Percentiles rank a stretch among this genome's conserved stretches.
Evolutionary conservation across 2,113 vertebrate species (phyloP).

Genomic region (Brachirus orientalis): DNA sequence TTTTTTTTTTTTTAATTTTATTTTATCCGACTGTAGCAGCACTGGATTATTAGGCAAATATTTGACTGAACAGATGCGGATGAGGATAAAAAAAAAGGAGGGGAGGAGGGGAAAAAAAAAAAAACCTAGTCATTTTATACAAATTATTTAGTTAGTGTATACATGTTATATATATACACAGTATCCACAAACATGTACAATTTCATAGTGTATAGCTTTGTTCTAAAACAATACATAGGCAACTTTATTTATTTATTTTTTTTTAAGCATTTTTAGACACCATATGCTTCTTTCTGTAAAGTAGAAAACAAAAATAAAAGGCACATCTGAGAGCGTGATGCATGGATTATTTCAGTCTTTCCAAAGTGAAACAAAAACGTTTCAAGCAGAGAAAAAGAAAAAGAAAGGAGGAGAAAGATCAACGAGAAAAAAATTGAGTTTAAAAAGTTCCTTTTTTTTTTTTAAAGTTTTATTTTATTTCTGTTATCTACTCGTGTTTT

Average conservation of each 20-base stretch:
- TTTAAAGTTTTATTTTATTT: not conserved
- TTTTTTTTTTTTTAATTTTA: constrained; percentile 11
- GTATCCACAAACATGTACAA: constrained; percentile 93
- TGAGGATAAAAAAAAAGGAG: constrained; percentile 77
- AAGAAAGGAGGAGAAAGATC: not conserved
- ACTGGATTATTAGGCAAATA: constrained; percentile 77
- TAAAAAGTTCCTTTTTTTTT: constrained; percentile 65
- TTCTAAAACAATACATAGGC: constrained; percentile 88
- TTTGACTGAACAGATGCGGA: constrained; percentile 72
- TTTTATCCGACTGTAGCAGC: constrained; percentile 76
- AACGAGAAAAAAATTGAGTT: constrained; percentile 21
- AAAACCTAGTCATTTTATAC: constrained; percentile 85
- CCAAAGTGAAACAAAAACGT: constrained; percentile 56
- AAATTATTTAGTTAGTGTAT: constrained; percentile 89
- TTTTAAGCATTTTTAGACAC: constrained; percentile 84
- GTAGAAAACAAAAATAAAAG: constrained; percentile 88
- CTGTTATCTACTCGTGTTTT: too few relatives aligned
- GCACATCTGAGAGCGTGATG: constrained; percentile 91
- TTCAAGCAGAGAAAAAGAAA: constrained; percentile 43
- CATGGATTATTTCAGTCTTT: constrained; percentile 80
- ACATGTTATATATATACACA: constrained; percentile 83
- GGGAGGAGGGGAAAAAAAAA: constrained; percentile 33
- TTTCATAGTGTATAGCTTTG: constrained; percentile 86
- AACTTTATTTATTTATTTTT: constrained; percentile 84
- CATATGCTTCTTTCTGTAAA: constrained; percentile 78